Evolutionary conservation across 2,888 invertebrate species (phyloP).

Genomic region (Perithous albicinctus): DNA sequence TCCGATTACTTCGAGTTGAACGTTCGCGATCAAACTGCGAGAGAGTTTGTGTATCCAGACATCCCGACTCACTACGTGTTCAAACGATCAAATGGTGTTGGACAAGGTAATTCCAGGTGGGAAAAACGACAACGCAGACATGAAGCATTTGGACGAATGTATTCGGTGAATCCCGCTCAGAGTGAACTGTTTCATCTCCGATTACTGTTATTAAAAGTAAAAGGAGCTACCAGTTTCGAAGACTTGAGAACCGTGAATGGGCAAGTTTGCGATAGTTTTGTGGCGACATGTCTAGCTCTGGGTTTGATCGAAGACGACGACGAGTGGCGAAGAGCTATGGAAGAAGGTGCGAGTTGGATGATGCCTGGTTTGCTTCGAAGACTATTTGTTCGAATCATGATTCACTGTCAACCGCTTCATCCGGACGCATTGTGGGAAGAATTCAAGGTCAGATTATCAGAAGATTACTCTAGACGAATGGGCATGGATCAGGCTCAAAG

Average conservation of each 20-base stretch:
- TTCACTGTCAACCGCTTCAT: too few relatives aligned
- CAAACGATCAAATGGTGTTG: constrained; percentile 20
- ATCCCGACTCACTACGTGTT: constrained; percentile 53
- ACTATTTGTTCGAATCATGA: too few relatives aligned
- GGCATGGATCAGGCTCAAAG: constrained; percentile 35
- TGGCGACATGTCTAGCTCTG: too few relatives aligned
- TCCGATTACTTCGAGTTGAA: constrained; percentile 45
- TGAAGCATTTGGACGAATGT: constrained; percentile 64
- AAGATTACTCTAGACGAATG: constrained; percentile 50
- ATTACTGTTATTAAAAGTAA: constrained; percentile 71
- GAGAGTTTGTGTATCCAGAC: constrained; percentile 42
- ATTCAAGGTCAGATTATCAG: constrained; percentile 63
- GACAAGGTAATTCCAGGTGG: constrained; percentile 6
- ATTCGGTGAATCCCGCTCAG: constrained; percentile 67
- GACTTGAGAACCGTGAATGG: constrained; percentile 73
- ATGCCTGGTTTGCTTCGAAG: too few relatives aligned
- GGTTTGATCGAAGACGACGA: constrained; percentile 74
- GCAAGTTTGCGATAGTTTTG: constrained; percentile 66
- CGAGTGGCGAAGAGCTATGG: constrained; percentile 59
- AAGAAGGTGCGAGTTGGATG: constrained; percentile 47
- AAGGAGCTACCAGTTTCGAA: constrained; percentile 69
- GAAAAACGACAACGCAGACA: constrained; percentile 42
- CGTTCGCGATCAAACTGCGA: constrained; percentile 30
- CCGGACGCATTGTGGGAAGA: constrained; percentile 70
- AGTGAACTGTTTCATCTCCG: constrained; percentile 72